Percentiles rank a stretch among this genome's conserved stretches.
Conservation (phyloP, 23 tunicate genomes). For the Trididemnum miniatum region DNA sequence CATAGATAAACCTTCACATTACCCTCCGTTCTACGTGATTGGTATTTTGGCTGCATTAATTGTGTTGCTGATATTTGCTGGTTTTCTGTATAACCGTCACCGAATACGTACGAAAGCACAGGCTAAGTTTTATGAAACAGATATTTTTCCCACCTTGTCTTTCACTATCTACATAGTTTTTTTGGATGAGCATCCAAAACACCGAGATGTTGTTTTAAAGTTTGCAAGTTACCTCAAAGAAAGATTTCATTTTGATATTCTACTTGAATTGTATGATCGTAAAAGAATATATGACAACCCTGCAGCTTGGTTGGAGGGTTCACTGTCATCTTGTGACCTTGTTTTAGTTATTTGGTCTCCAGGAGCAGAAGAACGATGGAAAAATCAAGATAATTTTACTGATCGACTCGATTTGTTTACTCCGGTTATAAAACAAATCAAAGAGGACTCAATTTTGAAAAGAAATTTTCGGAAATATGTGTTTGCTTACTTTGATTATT, state of each 20-base stretch:
- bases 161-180: conserved; percentile 33
- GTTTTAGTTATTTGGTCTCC: conserved; percentile 44
- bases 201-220: conserved; percentile 44
- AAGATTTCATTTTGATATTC: conserved; percentile 47
- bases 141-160: neutral
- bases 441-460: conserved; percentile 5
- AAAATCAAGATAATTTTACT: neutral
- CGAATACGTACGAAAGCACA: neutral
- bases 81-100: too few species aligned
- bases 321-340: conserved; percentile 5
- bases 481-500: conserved; percentile 54
- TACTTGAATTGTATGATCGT: conserved; percentile 33
- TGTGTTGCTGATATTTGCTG: neutral
- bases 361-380: conserved; percentile 37
- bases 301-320: conserved; percentile 33
- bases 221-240: conserved; percentile 53
- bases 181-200: conserved; percentile 53
- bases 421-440: conserved; percentile 47
- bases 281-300: conserved; percentile 20
- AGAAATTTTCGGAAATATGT: conserved; percentile 26
- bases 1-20: neutral
- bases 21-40: neutral
- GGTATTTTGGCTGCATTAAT: neutral
- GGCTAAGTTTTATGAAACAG: neutral
- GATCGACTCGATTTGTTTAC: conserved; percentile 33